Conservation (phyloP, 2,888 invertebrate genomes). For the Lasioglossum figueresi region DNA sequence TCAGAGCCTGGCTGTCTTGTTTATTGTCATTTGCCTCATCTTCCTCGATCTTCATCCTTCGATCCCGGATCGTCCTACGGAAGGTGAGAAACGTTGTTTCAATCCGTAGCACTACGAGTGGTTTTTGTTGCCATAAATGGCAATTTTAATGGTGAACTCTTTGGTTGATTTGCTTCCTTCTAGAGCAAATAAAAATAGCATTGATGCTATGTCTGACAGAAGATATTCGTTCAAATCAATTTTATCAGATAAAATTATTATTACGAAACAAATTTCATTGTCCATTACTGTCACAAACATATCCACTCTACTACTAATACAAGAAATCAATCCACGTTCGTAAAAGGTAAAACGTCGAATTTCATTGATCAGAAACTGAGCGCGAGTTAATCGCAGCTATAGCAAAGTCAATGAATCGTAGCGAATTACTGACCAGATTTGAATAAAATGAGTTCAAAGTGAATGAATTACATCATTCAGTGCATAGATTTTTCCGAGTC, state of each 20-base stretch:
- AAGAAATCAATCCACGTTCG: no score
- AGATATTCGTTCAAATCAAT: neutral
- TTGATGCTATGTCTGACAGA: neutral
- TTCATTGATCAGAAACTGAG: no score
- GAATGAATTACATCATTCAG: neutral
- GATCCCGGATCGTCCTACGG: neutral
- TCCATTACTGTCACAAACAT: no score
- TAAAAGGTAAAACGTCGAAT: no score
- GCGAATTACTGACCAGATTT: no score
- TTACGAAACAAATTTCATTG: no score
- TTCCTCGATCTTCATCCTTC: neutral
- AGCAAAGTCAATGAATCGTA: no score
- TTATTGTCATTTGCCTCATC: slow-evolving; percentile 7
- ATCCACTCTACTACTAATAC: no score
- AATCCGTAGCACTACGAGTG: neutral
- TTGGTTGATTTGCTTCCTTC: neutral
- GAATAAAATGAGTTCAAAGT: neutral
- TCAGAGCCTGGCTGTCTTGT: slow-evolving; percentile 45
- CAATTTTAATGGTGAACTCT: neutral
- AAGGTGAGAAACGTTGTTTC: neutral
- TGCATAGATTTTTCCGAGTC: no score
- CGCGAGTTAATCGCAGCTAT: no score
- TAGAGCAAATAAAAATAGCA: neutral
- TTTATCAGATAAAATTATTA: no score
- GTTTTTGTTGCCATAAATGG: no score